Percentiles rank a stretch among this genome's conserved stretches.
These are phyloP conservation scores for Eilema sororculum DNA, from an alignment of 2,888 invertebrate species.

Conservation along the genomic window DNA sequence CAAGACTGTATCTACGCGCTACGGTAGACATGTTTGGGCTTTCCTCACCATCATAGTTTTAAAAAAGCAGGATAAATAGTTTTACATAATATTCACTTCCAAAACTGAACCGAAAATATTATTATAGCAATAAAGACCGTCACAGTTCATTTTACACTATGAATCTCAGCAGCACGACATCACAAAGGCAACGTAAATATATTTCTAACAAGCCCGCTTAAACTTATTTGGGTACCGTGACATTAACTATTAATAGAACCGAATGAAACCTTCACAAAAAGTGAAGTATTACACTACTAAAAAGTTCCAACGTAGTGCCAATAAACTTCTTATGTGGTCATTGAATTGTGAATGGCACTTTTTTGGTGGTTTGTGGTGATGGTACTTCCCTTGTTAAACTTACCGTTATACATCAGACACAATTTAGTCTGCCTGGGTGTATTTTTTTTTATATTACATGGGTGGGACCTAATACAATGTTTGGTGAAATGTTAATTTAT, in stretches of 20 bases:
- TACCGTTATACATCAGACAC: not conserved
- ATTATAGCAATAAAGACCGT: not conserved
- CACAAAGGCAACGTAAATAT: not conserved
- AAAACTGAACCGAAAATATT: not conserved
- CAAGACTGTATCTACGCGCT: too few relatives aligned
- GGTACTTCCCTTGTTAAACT: not conserved
- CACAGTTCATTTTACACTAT: not conserved
- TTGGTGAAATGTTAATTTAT: too few relatives aligned
- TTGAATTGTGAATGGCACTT: slow-evolving; percentile 14
- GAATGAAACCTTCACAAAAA: not conserved
- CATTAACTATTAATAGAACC: not conserved
- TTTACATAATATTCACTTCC: not conserved
- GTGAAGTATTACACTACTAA: not conserved
- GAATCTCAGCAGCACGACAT: not conserved
- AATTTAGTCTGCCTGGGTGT: too few relatives aligned
- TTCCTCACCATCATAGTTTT: too few relatives aligned
- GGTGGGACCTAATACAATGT: too few relatives aligned
- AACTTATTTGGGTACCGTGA: slow-evolving; percentile 2
- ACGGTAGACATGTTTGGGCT: too few relatives aligned
- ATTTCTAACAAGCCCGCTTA: not conserved
- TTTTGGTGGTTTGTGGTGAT: not conserved
- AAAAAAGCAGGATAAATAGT: too few relatives aligned
- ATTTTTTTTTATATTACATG: too few relatives aligned
- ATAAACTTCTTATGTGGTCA: slow-evolving; percentile 9
- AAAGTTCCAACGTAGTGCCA: not conserved